phyloP scores from a whole-genome alignment of 2,797 vertebrate species.

The Limosa lapponica region DNA sequence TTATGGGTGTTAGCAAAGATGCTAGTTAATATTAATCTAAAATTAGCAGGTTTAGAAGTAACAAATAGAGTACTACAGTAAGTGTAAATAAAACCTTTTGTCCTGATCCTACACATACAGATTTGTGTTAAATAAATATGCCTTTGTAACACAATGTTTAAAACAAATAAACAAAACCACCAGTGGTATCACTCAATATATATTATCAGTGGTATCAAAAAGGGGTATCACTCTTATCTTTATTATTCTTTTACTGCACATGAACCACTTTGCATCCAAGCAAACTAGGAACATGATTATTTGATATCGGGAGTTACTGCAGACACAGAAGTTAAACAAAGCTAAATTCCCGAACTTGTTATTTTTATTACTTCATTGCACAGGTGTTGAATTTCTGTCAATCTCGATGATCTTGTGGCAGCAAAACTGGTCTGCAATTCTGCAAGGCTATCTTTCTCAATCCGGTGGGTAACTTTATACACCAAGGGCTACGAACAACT shows the following conservation, averaged over 20 bases:
- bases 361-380: neutral
- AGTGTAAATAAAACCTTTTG: neutral
- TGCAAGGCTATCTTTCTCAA: neutral
- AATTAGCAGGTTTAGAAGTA: neutral
- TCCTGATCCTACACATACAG: neutral
- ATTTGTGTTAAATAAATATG: neutral
- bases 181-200: neutral
- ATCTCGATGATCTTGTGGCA: neutral
- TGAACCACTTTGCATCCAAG: neutral
- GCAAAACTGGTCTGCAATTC: neutral
- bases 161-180: neutral
- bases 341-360: neutral
- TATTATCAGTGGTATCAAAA: neutral
- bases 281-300: fast-evolving
- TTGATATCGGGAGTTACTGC: neutral
- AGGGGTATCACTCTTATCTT: neutral
- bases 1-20: neutral
- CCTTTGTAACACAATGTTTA: neutral
- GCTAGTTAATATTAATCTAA: neutral
- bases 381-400: neutral
- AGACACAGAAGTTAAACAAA: neutral
- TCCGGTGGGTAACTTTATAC: neutral
- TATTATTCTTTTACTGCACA: neutral
- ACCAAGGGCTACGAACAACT: neutral
- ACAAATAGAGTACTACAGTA: neutral